A percentile compares a stretch with the other conserved stretches of the same genome.
Conservation (phyloP, 2,113 vertebrate genomes). For the Ciconia stormi region DNA sequence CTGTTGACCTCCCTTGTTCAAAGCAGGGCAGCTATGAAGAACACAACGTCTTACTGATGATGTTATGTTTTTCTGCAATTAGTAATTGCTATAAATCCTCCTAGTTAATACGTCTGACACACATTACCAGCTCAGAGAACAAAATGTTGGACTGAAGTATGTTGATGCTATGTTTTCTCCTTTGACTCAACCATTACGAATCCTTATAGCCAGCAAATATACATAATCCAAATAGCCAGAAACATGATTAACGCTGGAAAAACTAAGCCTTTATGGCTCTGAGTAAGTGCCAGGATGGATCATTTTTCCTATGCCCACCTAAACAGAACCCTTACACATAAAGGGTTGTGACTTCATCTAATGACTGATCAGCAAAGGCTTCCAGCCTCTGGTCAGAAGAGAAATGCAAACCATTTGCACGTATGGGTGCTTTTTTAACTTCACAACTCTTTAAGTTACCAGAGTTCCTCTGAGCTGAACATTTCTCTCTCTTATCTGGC, state of each 20-base stretch:
- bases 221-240: neutral
- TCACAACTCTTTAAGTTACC: neutral
- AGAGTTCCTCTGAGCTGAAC: neutral
- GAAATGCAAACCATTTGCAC: neutral
- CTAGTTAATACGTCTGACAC: neutral
- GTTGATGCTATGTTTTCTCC: neutral
- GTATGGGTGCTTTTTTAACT: neutral
- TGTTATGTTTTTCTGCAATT: neutral
- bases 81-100: neutral
- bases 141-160: neutral
- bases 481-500: neutral
- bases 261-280: neutral
- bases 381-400: neutral
- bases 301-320: neutral
- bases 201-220: neutral
- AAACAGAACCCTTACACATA: neutral
- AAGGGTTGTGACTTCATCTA: constrained; percentile 1
- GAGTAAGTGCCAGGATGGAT: neutral
- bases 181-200: neutral
- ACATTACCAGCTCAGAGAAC: neutral
- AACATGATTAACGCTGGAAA: constrained; percentile 5
- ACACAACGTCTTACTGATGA: neutral
- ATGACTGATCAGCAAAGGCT: neutral
- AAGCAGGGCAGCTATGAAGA: neutral
- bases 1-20: neutral